A percentile compares a stretch with the other conserved stretches of the same genome.
These are phyloP conservation scores for Hydrochoerus hydrochaeris DNA, from an alignment of 2,113 vertebrate genomes.

Conservation along the genomic window DNA sequence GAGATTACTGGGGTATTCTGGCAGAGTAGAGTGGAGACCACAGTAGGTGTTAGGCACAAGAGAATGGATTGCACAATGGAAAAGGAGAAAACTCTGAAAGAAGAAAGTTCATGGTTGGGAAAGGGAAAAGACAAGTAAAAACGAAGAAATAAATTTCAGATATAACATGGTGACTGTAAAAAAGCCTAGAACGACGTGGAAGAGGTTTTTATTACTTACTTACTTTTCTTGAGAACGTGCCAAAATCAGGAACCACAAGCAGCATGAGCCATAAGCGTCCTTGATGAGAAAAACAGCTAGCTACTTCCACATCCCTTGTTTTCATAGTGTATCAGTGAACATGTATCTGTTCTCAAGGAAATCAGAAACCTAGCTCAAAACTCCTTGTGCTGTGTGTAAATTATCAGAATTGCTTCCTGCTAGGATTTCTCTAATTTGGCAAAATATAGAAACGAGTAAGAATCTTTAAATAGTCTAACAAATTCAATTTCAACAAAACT, in stretches of 20 bases:
- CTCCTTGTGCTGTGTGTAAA: neutral
- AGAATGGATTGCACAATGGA: neutral
- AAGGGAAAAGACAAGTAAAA: neutral
- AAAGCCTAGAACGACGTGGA: neutral
- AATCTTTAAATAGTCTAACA: conserved; percentile 16
- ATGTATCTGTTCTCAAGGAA: neutral
- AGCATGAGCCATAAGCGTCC: neutral
- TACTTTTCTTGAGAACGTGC: neutral
- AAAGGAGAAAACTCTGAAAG: neutral
- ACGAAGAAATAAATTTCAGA: neutral
- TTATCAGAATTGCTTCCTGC: neutral
- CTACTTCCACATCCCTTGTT: neutral
- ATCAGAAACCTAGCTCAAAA: neutral
- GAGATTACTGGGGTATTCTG: neutral
- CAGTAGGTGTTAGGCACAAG: neutral
- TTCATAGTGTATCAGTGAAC: neutral
- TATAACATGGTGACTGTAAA: neutral
- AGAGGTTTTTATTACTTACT: neutral
- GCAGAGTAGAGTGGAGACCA: neutral
- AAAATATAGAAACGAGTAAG: neutral
- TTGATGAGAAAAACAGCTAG: neutral
- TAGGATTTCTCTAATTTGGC: conserved; percentile 39
- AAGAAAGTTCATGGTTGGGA: neutral
- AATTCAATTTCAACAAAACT: conserved; percentile 1
- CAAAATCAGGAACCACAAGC: neutral